phyloP scores from a whole-genome alignment of 1,140 invertebrate species.

The Argopecten irradians region DNA sequence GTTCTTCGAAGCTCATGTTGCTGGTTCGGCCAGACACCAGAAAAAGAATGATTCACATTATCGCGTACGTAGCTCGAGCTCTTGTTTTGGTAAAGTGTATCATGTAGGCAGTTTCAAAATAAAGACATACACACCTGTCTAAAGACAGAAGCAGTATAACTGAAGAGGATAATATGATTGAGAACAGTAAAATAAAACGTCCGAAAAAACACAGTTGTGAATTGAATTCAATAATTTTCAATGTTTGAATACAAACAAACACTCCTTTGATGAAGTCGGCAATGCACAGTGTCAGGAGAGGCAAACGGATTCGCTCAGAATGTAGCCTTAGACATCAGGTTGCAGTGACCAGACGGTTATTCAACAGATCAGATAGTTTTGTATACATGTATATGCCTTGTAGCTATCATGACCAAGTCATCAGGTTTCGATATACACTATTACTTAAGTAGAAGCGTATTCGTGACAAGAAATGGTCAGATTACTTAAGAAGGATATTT shows the following conservation, averaged over 20 bases:
- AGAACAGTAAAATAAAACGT: background rate
- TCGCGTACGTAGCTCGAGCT: background rate
- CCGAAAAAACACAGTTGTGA: background rate
- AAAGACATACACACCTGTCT: background rate
- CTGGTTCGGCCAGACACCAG: background rate
- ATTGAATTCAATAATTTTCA: background rate
- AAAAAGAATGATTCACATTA: background rate
- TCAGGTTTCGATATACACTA: too few relatives aligned
- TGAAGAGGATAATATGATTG: background rate
- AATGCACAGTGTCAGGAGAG: background rate
- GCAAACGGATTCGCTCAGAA: background rate
- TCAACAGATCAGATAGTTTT: too few relatives aligned
- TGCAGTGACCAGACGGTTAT: too few relatives aligned
- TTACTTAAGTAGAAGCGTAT: too few relatives aligned
- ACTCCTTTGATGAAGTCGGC: background rate
- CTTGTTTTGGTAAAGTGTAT: background rate
- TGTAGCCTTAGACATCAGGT: too few relatives aligned
- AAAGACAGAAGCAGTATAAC: background rate
- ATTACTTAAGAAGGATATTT: too few relatives aligned
- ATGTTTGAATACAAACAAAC: background rate
- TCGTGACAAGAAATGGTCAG: too few relatives aligned
- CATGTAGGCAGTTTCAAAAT: background rate
- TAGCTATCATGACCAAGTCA: too few relatives aligned
- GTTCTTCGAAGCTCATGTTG: background rate
- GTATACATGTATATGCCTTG: too few relatives aligned